Percentiles rank a stretch among this genome's conserved stretches.
Conservation (phyloP, 1,140 invertebrate species). For the Steinernema khuongi region DNA sequence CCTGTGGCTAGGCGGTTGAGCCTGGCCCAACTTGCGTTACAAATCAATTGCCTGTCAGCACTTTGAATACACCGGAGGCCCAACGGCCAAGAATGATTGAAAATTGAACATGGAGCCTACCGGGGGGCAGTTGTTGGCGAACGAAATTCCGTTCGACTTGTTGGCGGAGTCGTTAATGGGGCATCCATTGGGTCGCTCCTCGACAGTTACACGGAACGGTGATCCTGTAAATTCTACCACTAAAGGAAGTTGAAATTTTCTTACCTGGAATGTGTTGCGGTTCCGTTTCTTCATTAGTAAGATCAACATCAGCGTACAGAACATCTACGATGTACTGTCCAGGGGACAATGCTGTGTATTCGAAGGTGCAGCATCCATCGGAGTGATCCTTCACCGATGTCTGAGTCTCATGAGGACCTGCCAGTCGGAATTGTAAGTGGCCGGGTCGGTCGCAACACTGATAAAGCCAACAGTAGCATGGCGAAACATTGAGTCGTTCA, state of each 20-base stretch:
- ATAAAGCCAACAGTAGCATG: not conserved
- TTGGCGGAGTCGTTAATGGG: not conserved
- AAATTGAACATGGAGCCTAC: no score
- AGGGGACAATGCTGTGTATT: not conserved
- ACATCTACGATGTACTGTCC: not conserved
- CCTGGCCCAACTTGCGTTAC: not conserved
- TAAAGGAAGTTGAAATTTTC: not conserved
- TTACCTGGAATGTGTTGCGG: slow-evolving; percentile 4
- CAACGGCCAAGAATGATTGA: no score
- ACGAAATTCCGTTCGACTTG: not conserved
- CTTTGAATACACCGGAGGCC: no score
- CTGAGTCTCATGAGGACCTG: not conserved
- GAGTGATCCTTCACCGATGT: not conserved
- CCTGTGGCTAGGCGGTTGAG: not conserved
- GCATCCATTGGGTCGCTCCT: not conserved
- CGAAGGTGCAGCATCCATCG: not conserved
- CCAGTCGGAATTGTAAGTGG: not conserved
- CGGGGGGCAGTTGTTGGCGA: no score
- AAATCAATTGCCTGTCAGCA: not conserved
- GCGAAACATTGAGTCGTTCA: not conserved
- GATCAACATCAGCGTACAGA: not conserved
- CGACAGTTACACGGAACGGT: not conserved
- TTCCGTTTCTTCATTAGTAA: not conserved
- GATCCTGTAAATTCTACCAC: not conserved
- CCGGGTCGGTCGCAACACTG: not conserved